These are phyloP conservation scores for Cryptoblepharus egeriae DNA, from an alignment of 2,797 vertebrate species.

Conservation along the genomic window DNA sequence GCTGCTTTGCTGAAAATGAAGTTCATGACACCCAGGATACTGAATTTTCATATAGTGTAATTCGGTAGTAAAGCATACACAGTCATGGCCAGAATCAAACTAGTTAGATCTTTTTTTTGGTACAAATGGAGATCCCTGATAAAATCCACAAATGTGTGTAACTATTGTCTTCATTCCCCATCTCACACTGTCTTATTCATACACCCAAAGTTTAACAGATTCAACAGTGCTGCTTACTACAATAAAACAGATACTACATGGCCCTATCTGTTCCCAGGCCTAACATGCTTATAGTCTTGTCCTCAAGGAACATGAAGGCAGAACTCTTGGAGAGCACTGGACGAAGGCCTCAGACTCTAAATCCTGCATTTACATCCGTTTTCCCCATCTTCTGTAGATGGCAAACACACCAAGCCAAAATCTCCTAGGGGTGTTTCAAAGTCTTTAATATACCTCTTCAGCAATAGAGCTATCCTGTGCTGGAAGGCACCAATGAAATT, in stretches of 20 bases:
- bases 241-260: not conserved
- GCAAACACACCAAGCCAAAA: slow-evolving; percentile 42
- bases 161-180: too few relatives aligned
- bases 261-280: not conserved
- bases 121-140: not conserved
- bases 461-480: not conserved
- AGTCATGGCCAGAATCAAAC: not conserved
- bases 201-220: not conserved
- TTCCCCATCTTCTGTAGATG: not conserved
- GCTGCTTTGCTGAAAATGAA: not conserved
- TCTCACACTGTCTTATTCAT: not conserved
- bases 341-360: not conserved
- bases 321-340: not conserved
- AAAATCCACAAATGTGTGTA: too few relatives aligned
- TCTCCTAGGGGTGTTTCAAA: slow-evolving; percentile 35
- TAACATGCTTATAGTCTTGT: not conserved
- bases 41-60: not conserved
- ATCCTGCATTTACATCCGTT: not conserved
- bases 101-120: not conserved
- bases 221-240: not conserved
- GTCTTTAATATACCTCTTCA: slow-evolving; percentile 62
- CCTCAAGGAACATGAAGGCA: not conserved
- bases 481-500: not conserved
- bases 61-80: not conserved
- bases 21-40: not conserved